phyloP scores from a whole-genome alignment of 2,113 vertebrate species.

The Telmatochromis sp. region DNA sequence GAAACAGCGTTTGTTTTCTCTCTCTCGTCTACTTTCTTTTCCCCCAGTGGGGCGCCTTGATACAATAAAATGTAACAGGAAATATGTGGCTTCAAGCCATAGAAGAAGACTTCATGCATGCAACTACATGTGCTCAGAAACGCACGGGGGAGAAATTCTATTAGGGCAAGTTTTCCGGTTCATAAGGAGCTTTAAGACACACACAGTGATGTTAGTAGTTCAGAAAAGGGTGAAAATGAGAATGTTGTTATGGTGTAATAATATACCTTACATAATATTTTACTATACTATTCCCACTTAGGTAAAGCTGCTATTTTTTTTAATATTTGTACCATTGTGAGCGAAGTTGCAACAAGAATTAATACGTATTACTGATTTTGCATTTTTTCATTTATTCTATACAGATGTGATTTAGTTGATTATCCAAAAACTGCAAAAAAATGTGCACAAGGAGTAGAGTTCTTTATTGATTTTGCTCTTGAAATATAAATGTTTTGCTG shows the following conservation, averaged over 20 bases:
- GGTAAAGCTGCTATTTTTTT: not conserved
- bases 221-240: not conserved
- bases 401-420: rapidly evolving
- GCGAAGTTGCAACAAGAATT: rapidly evolving
- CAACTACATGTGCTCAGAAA: not conserved
- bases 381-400: not conserved
- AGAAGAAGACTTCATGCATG: not conserved
- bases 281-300: not conserved
- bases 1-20: not conserved
- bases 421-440: not conserved
- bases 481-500: not conserved
- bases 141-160: not conserved
- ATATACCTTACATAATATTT: not conserved
- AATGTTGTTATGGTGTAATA: not conserved
- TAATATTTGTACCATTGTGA: not conserved
- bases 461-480: not conserved
- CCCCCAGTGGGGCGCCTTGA: not conserved
- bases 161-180: not conserved
- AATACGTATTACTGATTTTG: not conserved
- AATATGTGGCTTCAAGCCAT: constrained; percentile 2
- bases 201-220: not conserved
- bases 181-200: not conserved
- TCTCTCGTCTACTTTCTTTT: not conserved
- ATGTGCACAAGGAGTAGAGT: not conserved
- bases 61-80: not conserved